These are phyloP conservation scores for Geotrupes spiniger DNA, from an alignment of 2,888 invertebrate species.

Conservation along the genomic window DNA sequence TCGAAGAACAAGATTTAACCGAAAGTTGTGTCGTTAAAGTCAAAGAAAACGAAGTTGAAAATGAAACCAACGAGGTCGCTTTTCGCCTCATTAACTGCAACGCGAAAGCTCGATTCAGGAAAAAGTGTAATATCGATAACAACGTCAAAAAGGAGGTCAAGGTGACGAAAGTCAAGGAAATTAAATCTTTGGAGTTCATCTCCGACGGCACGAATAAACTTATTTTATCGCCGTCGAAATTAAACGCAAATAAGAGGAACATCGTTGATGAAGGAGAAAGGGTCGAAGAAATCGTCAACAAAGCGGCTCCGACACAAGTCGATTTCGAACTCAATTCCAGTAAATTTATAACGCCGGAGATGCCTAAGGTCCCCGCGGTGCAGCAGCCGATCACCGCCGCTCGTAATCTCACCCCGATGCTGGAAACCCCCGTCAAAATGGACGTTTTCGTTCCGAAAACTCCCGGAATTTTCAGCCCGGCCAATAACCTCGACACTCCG, in stretches of 20 bases:
- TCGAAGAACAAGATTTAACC: constrained; percentile 1
- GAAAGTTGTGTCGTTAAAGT: constrained; percentile 3
- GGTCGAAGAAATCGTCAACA: neutral
- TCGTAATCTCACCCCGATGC: constrained; percentile 33
- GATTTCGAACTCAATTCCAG: neutral
- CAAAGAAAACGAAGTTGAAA: constrained; percentile 8
- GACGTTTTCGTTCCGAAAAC: constrained; percentile 34
- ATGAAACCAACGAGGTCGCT: constrained; percentile 8
- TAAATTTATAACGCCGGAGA: constrained; percentile 23
- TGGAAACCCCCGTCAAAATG: constrained; percentile 38
- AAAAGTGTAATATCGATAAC: constrained; percentile 37
- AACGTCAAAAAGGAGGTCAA: constrained; percentile 21
- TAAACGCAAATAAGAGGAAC: constrained; percentile 36
- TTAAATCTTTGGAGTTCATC: constrained; percentile 25
- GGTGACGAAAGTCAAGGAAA: constrained; percentile 27
- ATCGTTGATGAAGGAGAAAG: constrained; percentile 19
- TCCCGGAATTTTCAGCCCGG: constrained; percentile 31
- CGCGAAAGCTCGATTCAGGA: constrained; percentile 30
- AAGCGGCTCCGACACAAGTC: too few species aligned
- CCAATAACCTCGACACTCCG: constrained; percentile 36
- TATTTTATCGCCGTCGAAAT: constrained; percentile 38
- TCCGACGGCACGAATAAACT: constrained; percentile 26
- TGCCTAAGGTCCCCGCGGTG: constrained; percentile 6
- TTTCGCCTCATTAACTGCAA: constrained; percentile 28
- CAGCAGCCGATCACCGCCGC: constrained; percentile 25